phyloP scores from a whole-genome alignment of 2,113 vertebrate species.

The Chinchilla lanigera region DNA sequence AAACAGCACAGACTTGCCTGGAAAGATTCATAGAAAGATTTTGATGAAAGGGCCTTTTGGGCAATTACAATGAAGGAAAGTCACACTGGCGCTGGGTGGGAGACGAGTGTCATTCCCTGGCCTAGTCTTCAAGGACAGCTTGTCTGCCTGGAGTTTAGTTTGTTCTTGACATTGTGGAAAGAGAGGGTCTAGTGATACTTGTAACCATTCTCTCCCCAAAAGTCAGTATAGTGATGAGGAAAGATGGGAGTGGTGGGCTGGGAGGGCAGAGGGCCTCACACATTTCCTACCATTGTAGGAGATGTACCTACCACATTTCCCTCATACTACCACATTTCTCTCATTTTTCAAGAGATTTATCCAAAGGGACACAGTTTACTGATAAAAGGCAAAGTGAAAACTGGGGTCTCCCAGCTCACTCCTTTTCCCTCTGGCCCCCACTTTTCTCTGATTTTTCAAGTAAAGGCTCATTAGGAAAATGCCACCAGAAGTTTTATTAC shows the following conservation, averaged over 20 bases:
- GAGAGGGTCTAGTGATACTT: neutral
- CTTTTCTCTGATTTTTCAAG: neutral
- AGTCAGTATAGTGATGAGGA: neutral
- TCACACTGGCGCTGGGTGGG: neutral
- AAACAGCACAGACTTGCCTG: slow-evolving; percentile 30
- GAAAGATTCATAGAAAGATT: slow-evolving; percentile 60
- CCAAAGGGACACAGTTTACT: neutral
- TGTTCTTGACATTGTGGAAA: slow-evolving; percentile 36
- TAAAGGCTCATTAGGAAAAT: slow-evolving; percentile 11
- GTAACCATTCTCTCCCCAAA: neutral
- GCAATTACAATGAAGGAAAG: slow-evolving; percentile 28
- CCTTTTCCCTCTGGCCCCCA: too few species aligned
- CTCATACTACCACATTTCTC: too few species aligned
- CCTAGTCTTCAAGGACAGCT: neutral
- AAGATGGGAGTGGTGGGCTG: neutral
- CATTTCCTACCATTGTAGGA: neutral
- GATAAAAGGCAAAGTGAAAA: neutral
- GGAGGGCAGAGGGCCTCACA: neutral
- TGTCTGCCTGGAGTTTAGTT: neutral
- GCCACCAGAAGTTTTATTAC: slow-evolving; percentile 11
- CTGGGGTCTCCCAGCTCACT: neutral
- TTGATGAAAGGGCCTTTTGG: slow-evolving; percentile 35
- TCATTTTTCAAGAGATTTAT: slow-evolving; percentile 11
- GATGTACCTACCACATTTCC: too few species aligned
- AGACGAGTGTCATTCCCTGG: neutral